Conservation (phyloP, 2,888 invertebrate genomes). For the Clunio marinus region DNA sequence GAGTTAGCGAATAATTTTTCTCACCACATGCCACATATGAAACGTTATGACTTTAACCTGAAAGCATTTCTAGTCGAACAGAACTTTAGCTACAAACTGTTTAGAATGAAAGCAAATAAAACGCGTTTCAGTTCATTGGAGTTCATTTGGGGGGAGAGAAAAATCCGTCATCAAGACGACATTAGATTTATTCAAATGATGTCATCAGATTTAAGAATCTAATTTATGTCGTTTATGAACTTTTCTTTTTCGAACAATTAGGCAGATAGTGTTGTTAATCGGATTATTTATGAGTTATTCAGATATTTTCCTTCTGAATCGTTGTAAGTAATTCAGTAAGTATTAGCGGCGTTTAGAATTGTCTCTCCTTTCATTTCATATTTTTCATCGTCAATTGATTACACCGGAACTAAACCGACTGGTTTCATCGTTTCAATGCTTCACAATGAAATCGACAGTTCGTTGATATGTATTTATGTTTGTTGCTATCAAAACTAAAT, state of each 20-base stretch:
- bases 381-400: slow-evolving; percentile 20
- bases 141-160: too few relatives aligned
- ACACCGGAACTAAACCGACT: slow-evolving; percentile 31
- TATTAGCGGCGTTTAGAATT: not conserved
- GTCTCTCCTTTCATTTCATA: not conserved
- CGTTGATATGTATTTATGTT: slow-evolving; percentile 27
- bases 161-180: too few relatives aligned
- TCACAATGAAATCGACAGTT: slow-evolving; percentile 30
- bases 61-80: too few relatives aligned
- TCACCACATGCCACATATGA: not conserved
- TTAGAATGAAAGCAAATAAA: too few relatives aligned
- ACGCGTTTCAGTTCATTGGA: too few relatives aligned
- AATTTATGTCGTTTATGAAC: too few relatives aligned
- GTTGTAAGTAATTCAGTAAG: not conserved
- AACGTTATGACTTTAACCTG: not conserved
- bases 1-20: not conserved
- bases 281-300: slow-evolving; percentile 9
- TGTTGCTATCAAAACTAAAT: too few relatives aligned
- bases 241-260: slow-evolving; percentile 7
- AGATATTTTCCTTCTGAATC: slow-evolving; percentile 18
- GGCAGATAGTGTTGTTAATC: not conserved
- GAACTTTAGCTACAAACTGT: too few relatives aligned
- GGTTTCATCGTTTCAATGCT: slow-evolving; percentile 13
- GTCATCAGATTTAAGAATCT: too few relatives aligned
- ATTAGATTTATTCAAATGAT: too few relatives aligned